A percentile compares a stretch with the other conserved stretches of the same genome.
phyloP scores from a whole-genome alignment of 2,797 vertebrate species.

The Malurus splendens region DNA sequence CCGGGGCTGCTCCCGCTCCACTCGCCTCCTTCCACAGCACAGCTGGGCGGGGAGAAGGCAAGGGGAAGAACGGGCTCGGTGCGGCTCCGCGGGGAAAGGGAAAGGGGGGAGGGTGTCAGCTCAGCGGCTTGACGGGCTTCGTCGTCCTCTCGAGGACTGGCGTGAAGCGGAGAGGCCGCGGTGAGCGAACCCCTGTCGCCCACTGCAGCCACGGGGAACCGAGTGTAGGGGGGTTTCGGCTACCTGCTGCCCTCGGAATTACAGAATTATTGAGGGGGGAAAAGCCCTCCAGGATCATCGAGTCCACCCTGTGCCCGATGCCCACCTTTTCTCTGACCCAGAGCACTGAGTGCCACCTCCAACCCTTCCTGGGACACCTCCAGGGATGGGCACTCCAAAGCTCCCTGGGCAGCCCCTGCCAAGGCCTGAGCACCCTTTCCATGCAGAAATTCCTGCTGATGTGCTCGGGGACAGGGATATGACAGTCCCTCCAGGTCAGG shows the following conservation, averaged over 20 bases:
- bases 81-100: neutral
- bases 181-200: neutral
- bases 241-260: neutral
- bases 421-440: neutral
- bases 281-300: rapidly evolving
- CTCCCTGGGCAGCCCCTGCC: neutral
- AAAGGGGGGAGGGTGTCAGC: no score
- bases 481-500: rapidly evolving
- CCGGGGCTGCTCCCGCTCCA: rapidly evolving
- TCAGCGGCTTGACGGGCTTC: neutral
- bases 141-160: neutral
- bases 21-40: no score
- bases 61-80: neutral
- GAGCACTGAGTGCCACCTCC: neutral
- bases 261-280: rapidly evolving
- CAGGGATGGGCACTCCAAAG: rapidly evolving
- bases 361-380: neutral
- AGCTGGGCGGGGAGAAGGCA: neutral
- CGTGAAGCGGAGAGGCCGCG: neutral
- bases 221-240: neutral
- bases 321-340: neutral
- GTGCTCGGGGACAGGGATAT: rapidly evolving
- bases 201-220: neutral
- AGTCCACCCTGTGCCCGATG: rapidly evolving
- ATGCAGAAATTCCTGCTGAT: rapidly evolving